Base-by-base conservation (phyloP, 2,888 invertebrate species). In the Apotomis turbidana region DNA sequence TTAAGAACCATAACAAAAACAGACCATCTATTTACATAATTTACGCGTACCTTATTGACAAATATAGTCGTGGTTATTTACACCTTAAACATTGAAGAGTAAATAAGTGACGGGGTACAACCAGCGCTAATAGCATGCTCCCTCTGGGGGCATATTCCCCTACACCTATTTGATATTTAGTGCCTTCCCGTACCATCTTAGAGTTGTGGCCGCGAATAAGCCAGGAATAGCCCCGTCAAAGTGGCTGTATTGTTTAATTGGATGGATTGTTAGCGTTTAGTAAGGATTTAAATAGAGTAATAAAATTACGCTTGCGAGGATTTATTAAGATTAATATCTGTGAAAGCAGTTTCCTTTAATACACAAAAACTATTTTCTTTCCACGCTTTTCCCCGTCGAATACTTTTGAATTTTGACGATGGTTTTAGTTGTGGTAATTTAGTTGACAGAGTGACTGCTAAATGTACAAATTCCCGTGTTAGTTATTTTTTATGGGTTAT, bases 151-250 rank as follows among this genome's bases (percentile, higher is more conserved):
- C 75, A 77, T 76, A 78, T 79, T 82, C 83, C 87, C 86, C 85
- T 79, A 82, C 80, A 83, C 83, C 83, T 81, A 83, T 83, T 85
- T 83, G 85, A 88, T 89, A 91, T 90, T 91, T 91, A 91, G 87
- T 87, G 82, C 91, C 91, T 90, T 86, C 88, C 85, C 87, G 92
- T 91, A 89, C 91, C 91, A 91, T 90, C 91, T 91, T 85, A 89
- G 90, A 92, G 89, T 90, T 89, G 88, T 90, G 87, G 85, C 84
- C 83, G 83, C 87, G 87, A 86, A 88, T 83, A 86, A 76, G 78
- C 77, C 83, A 78, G 79, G 82, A 83, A 83, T 82, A 82, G 75
- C 1, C 27, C 77, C 79, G 81, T 81, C 81, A 81, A 79, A 70
- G 63, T 70, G 64, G 49, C 55, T 55, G 61, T 49, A 61, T 54